Conservation (phyloP, 1,140 invertebrate species). For the Caenorhabditis latens region DNA sequence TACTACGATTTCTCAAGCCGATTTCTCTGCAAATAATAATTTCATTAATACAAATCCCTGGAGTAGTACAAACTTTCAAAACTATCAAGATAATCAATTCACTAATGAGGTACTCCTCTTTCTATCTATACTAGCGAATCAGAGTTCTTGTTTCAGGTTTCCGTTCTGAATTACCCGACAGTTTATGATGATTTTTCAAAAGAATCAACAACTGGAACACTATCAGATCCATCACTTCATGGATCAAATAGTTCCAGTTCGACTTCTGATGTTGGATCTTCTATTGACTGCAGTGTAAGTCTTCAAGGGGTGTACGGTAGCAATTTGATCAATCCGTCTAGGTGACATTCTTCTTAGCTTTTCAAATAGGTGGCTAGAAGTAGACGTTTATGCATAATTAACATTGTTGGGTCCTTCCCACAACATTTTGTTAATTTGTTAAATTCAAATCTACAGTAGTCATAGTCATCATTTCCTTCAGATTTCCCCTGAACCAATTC, state of each 20-base stretch:
- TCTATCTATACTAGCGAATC: not conserved
- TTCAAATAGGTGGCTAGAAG: not conserved
- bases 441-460: too few species aligned
- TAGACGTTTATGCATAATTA: not conserved
- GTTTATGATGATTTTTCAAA: constrained; percentile 31
- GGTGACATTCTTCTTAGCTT: too few species aligned
- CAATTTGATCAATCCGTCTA: not conserved
- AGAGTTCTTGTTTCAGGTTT: not conserved
- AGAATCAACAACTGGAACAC: constrained; percentile 4
- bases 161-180: not conserved
- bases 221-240: constrained; percentile 35
- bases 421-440: too few species aligned
- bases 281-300: constrained; percentile 46
- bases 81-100: constrained; percentile 15
- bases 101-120: constrained; percentile 1
- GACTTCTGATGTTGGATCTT: constrained; percentile 41
- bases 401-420: too few species aligned
- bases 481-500: constrained; percentile 35
- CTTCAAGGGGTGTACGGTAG: not conserved
- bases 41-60: constrained; percentile 35
- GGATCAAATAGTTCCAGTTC: constrained; percentile 47
- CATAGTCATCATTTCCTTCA: not conserved
- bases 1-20: not conserved
- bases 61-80: not conserved
- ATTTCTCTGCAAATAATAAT: not conserved